Evolutionary conservation across 2,113 vertebrate genomes (phyloP), one percentile per base, ranked within the genome.

Genomic region (Irena cyanogastra): DNA sequence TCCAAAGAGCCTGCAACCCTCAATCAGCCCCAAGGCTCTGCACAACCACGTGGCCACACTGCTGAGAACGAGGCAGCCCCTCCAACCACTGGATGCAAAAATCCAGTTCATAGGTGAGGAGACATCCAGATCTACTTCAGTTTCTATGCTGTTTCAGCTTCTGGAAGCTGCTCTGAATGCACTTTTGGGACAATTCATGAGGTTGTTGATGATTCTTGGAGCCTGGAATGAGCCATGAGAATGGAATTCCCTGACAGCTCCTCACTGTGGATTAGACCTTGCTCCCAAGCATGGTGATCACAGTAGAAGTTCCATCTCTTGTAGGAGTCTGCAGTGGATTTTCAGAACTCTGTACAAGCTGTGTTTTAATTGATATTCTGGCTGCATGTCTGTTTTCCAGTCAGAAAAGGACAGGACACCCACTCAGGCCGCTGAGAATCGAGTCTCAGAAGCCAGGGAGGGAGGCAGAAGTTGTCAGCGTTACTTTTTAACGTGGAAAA

Each of bases 71-170:
- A 96, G 97, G 92, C 92, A 94, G 27, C 91, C 90, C 3, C 66
- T 98, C 59, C 97, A 68, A 42, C 81, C 97, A n/a, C 31, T 41
- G 35, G 98, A 98, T 3, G 99, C 99, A 77, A 99, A 99, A 97
- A 97, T 98, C 50, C 83, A 90, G 57, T 99, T 99, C 70, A 97
- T 99, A 28, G 97, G 99, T 99, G 94, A 95, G 98, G 97, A 92
- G 64, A 56, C 17, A 44, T 14, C 22, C 16, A 54, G 8, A 47
- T 35, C 72, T 89, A 27, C 37, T 59, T 19, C 31, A 60, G 28
- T 33, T 2, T 39, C 54, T 54, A 2, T 35, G 31, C 57, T 42
- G 24, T 18, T 64, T 39, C 41, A 47, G 41, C 39, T 54, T n/a
- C 50, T 41, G 52, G 49, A 81, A 84, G 59, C 35, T 59, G 59